Base-by-base conservation (phyloP, 2,797 vertebrate species). In the Melopsittacus undulatus region DNA sequence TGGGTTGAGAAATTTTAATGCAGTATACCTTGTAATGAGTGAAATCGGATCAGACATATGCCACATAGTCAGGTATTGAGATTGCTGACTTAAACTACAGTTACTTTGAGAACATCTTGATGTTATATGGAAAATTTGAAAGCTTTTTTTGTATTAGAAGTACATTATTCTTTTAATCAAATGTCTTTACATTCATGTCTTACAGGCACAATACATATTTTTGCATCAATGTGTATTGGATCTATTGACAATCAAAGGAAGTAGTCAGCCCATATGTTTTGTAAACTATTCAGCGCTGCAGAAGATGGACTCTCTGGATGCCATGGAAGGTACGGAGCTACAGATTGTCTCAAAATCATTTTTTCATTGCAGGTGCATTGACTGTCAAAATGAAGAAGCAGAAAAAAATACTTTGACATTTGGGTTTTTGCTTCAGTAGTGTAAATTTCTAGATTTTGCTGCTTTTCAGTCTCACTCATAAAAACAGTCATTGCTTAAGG, bases 221-320 rank as follows among this genome's bases (percentile, higher is more conserved):
- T 98, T 99, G 95, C 98, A 99, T 94, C 99, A 99, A 89, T 99
- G 99, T 95, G 99, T 99, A 38, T 92, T 99, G 97, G 99, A 99
- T 94, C 98, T 99, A 36, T 97, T 99, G 78, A 98, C 98, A 96
- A 98, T 98, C 94, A 99, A 98, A 97, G 99, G 99, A 94, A 99
- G 98, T 96, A 99, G 98, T 92, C 99, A 99, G 51, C 98, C 99
- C 69, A 97, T 99, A 96, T 99, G 99, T 98, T 99, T 99, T 95
- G 99, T 99, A 84, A 99, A 99, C 98, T 99, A 99, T 89, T 99
- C 99, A 74, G 98, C 99, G 36, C 98, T 99, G 97, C 99, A 99
- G 95, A 99, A 99, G 97, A 99, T 99, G 99, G 99, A 99, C 97
- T 99, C 99, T 52, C 95, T 99, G 98, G 99, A 99, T 84, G 98